Percentiles rank a stretch among this genome's conserved stretches.
phyloP scores from a whole-genome alignment of 2,113 vertebrate genomes.

The Corynorhinus townsendii region DNA sequence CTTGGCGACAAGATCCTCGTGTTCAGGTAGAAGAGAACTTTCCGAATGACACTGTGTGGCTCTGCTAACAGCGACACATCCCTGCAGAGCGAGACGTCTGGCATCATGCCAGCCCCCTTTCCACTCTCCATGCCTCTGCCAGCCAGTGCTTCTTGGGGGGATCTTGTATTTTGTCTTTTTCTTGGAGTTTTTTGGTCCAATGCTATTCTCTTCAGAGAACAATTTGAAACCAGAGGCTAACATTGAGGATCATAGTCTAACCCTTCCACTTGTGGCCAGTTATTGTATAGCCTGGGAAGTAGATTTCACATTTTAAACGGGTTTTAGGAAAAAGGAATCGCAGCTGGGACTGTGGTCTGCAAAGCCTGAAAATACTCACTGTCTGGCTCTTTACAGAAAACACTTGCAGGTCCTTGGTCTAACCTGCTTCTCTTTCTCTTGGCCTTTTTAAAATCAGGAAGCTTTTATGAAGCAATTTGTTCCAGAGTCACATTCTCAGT shows the following conservation, averaged over 20 bases:
- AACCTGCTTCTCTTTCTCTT: not conserved
- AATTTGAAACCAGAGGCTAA: not conserved
- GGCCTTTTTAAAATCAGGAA: not conserved
- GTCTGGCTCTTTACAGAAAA: not conserved
- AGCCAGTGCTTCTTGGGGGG: not conserved
- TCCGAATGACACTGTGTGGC: not conserved
- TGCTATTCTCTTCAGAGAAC: not conserved
- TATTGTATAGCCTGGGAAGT: not conserved
- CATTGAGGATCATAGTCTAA: not conserved
- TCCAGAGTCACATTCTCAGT: not conserved
- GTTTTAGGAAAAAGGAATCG: not conserved
- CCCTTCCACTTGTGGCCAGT: not conserved
- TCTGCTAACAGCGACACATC: not conserved
- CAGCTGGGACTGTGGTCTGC: not conserved
- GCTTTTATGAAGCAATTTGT: not conserved
- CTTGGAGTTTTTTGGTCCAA: not conserved
- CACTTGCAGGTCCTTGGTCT: not conserved
- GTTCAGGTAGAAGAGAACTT: slow-evolving; percentile 87
- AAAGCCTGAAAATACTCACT: slow-evolving; percentile 17
- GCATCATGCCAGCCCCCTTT: not conserved
- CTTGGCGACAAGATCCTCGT: slow-evolving; percentile 95
- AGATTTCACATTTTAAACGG: not conserved
- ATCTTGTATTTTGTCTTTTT: not conserved
- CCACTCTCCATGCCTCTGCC: not conserved
- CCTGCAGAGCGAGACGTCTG: not conserved